Conservation (phyloP, 2,888 invertebrate species). For the Lasioglossum calceatum region DNA sequence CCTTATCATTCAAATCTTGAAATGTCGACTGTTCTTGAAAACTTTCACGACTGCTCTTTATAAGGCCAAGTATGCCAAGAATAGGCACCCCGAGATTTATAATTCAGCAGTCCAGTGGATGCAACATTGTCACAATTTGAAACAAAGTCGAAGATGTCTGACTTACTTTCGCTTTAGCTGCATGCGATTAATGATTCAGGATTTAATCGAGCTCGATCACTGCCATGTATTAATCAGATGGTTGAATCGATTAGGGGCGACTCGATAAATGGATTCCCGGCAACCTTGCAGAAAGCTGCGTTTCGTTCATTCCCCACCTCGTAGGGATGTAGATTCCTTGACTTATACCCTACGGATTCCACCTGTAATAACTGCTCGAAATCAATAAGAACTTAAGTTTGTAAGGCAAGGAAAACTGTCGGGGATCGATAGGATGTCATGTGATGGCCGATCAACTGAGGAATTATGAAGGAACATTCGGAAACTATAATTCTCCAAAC, state of each 20-base stretch:
- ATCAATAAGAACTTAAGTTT: conserved; percentile 76
- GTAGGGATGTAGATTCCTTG: conserved; percentile 50
- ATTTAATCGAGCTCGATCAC: conserved; percentile 5
- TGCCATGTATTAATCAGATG: not conserved
- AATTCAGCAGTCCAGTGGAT: not conserved
- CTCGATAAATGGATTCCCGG: not conserved
- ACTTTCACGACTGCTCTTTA: not conserved
- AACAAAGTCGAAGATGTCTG: not conserved
- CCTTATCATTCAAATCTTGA: not conserved
- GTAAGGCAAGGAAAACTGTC: conserved; percentile 69
- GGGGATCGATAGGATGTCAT: conserved; percentile 63
- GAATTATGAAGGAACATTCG: conserved; percentile 27
- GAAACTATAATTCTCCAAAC: not conserved
- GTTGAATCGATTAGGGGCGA: not conserved
- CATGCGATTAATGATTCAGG: not conserved
- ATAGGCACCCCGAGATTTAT: not conserved
- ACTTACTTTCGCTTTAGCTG: not conserved
- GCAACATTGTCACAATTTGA: not conserved
- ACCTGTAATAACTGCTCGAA: conserved; percentile 68
- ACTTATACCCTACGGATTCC: conserved; percentile 62
- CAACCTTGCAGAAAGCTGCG: conserved; percentile 37
- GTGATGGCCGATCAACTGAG: conserved; percentile 17
- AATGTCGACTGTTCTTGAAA: not conserved
- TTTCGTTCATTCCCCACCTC: conserved; percentile 28
- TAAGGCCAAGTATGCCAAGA: not conserved